Base-by-base conservation (phyloP, 2,113 vertebrate species). In the Anhinga anhinga region DNA sequence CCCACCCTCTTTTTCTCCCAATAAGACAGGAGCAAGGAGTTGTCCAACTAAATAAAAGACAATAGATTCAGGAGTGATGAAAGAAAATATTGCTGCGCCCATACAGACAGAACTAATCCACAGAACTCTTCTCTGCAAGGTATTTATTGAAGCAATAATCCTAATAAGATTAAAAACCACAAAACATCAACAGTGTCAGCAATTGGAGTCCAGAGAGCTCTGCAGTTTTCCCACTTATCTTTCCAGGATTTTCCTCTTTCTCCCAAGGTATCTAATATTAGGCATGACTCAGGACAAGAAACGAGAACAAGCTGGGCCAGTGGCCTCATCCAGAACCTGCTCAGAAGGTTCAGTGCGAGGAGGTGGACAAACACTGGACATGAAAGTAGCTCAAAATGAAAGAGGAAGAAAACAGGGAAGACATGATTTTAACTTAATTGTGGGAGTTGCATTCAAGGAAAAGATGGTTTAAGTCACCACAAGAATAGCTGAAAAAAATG, bases 101-200 rank as follows among this genome's bases (percentile, higher is more conserved):
- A 74, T 20, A 65, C 26, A 86, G 58, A 53, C 29, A 40, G 63
- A 93, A 90, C 56, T 69, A 89, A 93, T 17, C 27, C 70, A 45
- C 13, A 69, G 81, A 90, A 85, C 74, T 93, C 70, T 72, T 58
- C 65, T 66, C 82, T 73, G 91, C 34, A 36, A 95, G 91, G 89
- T 95, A 95, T 66, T 94, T 91, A 90, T 40, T 91, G 91, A 95
- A 89, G 89, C 47, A 91, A 80, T 73, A 88, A 93, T 5, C 49
- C 34, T 72, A 97, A 55, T 85, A 62, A 87, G 87, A 96, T 95
- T 93, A 82, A 94, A 97, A 93, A 1, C 62, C 87, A 88, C 82
- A 80, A 70, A 90, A 85, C 63, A 88, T 90, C 84, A 90, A 82
- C 94, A 86, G 26, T 30, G 49, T 90, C 84, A 95, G 86, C 73